These are phyloP conservation scores for Archips crataeganus DNA, from an alignment of 2,888 invertebrate species.

Conservation along the genomic window DNA sequence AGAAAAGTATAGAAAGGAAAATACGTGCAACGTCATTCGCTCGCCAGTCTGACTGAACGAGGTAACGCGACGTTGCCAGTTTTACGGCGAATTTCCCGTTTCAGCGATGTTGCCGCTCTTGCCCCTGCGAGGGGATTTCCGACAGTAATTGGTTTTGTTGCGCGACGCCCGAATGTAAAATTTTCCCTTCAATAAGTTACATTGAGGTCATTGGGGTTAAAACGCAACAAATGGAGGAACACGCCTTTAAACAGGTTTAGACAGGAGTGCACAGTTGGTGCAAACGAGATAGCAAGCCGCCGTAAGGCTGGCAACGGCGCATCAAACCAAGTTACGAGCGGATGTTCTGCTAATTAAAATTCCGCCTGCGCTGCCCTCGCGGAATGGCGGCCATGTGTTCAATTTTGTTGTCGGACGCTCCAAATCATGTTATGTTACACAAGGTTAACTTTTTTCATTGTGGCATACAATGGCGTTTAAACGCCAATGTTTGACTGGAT, in stretches of 20 bases:
- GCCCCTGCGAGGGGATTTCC: constrained; percentile 67
- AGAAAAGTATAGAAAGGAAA: constrained; percentile 81
- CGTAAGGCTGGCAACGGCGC: constrained; percentile 79
- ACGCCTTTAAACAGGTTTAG: constrained; percentile 51
- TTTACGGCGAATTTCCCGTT: constrained; percentile 77
- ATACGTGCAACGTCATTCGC: constrained; percentile 80
- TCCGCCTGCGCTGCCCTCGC: constrained; percentile 86
- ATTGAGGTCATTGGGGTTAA: constrained; percentile 52
- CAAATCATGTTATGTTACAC: constrained; percentile 82
- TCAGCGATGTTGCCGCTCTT: constrained; percentile 74
- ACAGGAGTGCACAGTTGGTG: constrained; percentile 58
- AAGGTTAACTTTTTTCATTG: constrained; percentile 79
- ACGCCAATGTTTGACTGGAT: constrained; percentile 54
- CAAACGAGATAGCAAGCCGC: constrained; percentile 64
- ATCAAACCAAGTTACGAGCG: constrained; percentile 80
- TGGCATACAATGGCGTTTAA: constrained; percentile 62
- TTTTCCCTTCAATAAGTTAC: constrained; percentile 63
- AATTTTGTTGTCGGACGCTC: constrained; percentile 74
- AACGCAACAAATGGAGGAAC: constrained; percentile 39
- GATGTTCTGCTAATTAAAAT: constrained; percentile 87
- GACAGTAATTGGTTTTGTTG: constrained; percentile 64
- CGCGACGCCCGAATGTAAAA: constrained; percentile 49
- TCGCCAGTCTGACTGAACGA: constrained; percentile 70
- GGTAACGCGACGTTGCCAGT: constrained; percentile 81
- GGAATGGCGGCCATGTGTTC: constrained; percentile 86